phyloP scores from a whole-genome alignment of 2,797 vertebrate species.

The Clarias pachynema region DNA sequence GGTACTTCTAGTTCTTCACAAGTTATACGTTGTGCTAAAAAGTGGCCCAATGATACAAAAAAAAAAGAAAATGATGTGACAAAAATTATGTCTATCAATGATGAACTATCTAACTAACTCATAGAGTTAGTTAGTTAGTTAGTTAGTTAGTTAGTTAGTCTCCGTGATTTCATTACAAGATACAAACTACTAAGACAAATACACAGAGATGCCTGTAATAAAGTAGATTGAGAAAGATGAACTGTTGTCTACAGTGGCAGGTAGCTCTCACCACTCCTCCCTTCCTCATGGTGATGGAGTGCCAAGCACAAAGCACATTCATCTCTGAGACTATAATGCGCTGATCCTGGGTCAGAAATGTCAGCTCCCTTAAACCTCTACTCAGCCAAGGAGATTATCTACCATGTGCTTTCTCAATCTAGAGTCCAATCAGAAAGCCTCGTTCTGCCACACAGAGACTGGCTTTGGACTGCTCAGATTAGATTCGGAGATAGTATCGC shows the following conservation, averaged over 20 bases:
- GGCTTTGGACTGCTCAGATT: constrained; percentile 25
- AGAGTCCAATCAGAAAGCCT: constrained; percentile 21
- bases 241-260: constrained; percentile 45
- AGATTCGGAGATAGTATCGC: not conserved
- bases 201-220: not conserved
- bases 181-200: not conserved
- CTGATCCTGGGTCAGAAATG: constrained; percentile 65
- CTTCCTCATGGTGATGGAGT: constrained; percentile 53
- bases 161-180: not conserved
- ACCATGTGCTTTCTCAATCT: constrained; percentile 33
- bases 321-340: constrained; percentile 50
- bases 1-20: not conserved
- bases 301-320: constrained; percentile 45
- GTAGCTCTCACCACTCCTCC: constrained; percentile 45
- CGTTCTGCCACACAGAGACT: constrained; percentile 12
- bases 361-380: constrained; percentile 48
- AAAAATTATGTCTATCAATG: too few species aligned
- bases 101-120: too few species aligned
- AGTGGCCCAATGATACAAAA: not conserved
- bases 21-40: not conserved
- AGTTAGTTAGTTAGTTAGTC: not conserved
- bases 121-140: not conserved
- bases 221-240: constrained; percentile 41
- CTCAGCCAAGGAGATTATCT: constrained; percentile 48
- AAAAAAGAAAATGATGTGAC: not conserved